A percentile compares a stretch with the other conserved stretches of the same genome.
Evolutionary conservation across 2,888 invertebrate genomes (phyloP).

Genomic region (Apoda limacodes): DNA sequence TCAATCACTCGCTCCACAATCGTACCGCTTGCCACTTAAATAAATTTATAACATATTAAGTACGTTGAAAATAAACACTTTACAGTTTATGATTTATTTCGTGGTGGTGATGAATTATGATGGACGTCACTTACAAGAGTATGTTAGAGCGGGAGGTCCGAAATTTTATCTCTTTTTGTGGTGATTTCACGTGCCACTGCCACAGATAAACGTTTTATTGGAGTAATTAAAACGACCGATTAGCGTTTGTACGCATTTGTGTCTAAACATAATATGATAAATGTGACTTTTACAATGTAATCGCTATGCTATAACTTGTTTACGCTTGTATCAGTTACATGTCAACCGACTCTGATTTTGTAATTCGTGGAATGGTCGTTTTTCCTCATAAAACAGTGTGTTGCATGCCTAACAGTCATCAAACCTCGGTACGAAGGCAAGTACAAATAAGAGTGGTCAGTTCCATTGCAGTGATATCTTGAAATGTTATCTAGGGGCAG

Average conservation of each 20-base stretch:
- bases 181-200: constrained; percentile 56
- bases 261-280: constrained; percentile 15
- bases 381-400: constrained; percentile 20
- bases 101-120: constrained; percentile 61
- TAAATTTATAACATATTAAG: constrained; percentile 70
- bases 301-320: constrained; percentile 29
- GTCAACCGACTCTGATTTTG: constrained; percentile 32
- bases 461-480: constrained; percentile 50
- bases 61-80: constrained; percentile 67
- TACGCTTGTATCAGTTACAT: constrained; percentile 36
- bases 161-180: constrained; percentile 50
- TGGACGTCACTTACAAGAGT: constrained; percentile 50
- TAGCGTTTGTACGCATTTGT: constrained; percentile 44
- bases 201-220: constrained; percentile 64
- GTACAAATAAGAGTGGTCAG: constrained; percentile 51
- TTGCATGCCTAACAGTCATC: constrained; percentile 17
- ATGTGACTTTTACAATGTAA: constrained; percentile 30
- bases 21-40: constrained; percentile 64
- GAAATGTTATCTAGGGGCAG: constrained; percentile 41
- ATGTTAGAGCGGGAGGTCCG: constrained; percentile 45
- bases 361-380: constrained; percentile 25
- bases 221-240: constrained; percentile 59
- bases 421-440: constrained; percentile 29
- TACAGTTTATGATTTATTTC: constrained; percentile 66
- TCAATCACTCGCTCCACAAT: constrained; percentile 61